A percentile compares a stretch with the other conserved stretches of the same genome.
Conservation (phyloP, 1,140 invertebrate genomes). For the Apis laboriosa region DNA sequence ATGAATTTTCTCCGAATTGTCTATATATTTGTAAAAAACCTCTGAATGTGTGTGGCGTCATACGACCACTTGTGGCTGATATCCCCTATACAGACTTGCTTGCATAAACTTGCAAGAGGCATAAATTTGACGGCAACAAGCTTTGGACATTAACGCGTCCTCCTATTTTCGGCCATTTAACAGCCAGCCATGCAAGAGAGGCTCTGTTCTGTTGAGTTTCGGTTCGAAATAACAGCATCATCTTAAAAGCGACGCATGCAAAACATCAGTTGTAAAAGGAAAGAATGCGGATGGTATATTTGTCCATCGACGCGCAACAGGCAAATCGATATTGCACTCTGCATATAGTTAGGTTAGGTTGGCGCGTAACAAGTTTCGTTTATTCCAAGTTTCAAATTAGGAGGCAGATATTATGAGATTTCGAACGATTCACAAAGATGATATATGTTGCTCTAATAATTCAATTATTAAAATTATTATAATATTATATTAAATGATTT, state of each 20-base stretch:
- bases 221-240: conserved; percentile 33
- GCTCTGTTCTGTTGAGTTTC: conserved; percentile 20
- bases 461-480: no score
- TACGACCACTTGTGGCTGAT: background rate
- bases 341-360: background rate
- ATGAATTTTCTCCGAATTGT: background rate
- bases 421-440: no score
- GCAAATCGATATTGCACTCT: background rate
- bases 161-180: conserved; percentile 51
- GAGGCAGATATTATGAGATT: no score
- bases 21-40: background rate
- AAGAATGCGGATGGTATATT: conserved; percentile 26
- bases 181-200: conserved; percentile 11
- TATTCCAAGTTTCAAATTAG: background rate
- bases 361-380: background rate
- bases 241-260: conserved; percentile 37
- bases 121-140: conserved; percentile 53
- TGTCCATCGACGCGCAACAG: conserved; percentile 3
- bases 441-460: no score
- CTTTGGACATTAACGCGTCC: conserved; percentile 48
- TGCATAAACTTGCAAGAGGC: conserved; percentile 4
- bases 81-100: background rate
- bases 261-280: conserved; percentile 23
- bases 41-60: background rate
- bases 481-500: no score